Evolutionary conservation across 2,113 vertebrate genomes (phyloP).

Genomic region (Colossoma macropomum): DNA sequence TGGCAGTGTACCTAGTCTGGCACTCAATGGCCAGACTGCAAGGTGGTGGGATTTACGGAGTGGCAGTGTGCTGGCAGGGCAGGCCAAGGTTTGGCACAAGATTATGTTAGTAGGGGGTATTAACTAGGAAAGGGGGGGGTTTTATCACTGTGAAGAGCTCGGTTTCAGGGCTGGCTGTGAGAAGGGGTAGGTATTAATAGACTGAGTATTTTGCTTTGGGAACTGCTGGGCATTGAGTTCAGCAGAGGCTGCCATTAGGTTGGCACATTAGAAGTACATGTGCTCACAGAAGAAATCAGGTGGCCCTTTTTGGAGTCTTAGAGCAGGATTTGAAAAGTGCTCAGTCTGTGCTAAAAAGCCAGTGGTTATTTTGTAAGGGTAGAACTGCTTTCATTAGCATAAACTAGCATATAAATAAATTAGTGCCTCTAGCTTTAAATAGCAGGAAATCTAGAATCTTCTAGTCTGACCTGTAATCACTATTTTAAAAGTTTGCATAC

Average conservation of each 20-base stretch:
- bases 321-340: conserved; percentile 16
- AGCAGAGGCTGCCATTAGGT: conserved; percentile 15
- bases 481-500: not conserved
- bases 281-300: conserved; percentile 43
- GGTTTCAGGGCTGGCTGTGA: conserved; percentile 30
- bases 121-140: conserved; percentile 32
- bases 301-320: conserved; percentile 43
- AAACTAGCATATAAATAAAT: too few species aligned
- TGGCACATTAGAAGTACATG: conserved; percentile 39
- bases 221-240: conserved; percentile 67
- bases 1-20: conserved; percentile 39
- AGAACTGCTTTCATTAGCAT: conserved; percentile 5
- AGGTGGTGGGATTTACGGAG: conserved; percentile 55
- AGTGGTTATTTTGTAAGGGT: conserved; percentile 1
- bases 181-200: conserved; percentile 63
- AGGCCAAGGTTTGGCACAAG: conserved; percentile 69
- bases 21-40: conserved; percentile 50
- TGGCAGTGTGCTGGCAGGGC: conserved; percentile 62
- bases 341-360: not conserved
- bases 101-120: conserved; percentile 62
- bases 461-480: not conserved
- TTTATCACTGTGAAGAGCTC: conserved; percentile 34
- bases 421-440: not conserved
- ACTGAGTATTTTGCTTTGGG: conserved; percentile 70
- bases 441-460: not conserved